Conservation (phyloP, 2,797 vertebrate genomes). For the Pseudotriccus pelzelni region DNA sequence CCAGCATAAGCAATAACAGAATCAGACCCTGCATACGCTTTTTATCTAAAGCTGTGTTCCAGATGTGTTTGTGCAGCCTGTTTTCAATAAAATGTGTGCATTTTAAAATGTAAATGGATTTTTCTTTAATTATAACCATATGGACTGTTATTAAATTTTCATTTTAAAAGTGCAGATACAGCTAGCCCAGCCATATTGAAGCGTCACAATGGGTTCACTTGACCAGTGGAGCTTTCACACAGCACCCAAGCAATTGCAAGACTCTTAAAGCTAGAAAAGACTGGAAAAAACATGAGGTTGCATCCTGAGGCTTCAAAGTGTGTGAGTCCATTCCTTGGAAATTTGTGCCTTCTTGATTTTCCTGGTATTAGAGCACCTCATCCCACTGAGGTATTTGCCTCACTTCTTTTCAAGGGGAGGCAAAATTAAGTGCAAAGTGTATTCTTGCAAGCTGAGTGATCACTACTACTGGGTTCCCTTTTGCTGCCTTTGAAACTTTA, state of each 20-base stretch:
- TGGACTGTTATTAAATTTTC: constrained; percentile 56
- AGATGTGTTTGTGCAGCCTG: constrained; percentile 67
- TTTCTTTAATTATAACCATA: constrained; percentile 65
- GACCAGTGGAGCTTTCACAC: not conserved
- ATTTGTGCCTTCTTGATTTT: not conserved
- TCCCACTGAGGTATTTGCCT: not conserved
- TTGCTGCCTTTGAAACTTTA: not conserved
- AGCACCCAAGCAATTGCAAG: not conserved
- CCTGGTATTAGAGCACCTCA: not conserved
- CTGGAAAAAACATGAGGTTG: not conserved
- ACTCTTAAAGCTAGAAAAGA: not conserved
- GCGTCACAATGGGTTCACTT: not conserved
- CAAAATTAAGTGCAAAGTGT: not conserved
- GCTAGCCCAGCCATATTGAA: not conserved
- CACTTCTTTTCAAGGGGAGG: not conserved
- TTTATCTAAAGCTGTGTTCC: constrained; percentile 64
- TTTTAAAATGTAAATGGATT: constrained; percentile 69
- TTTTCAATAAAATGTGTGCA: constrained; percentile 50
- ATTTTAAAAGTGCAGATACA: constrained; percentile 35
- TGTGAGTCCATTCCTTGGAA: not conserved
- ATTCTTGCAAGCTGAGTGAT: not conserved
- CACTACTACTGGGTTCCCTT: not conserved
- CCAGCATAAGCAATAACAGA: constrained; percentile 34
- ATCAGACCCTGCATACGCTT: constrained; percentile 45
- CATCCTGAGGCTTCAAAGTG: not conserved